These are phyloP conservation scores for Gnatocerus cornutus DNA, from an alignment of 2,888 invertebrate genomes.

Conservation along the genomic window DNA sequence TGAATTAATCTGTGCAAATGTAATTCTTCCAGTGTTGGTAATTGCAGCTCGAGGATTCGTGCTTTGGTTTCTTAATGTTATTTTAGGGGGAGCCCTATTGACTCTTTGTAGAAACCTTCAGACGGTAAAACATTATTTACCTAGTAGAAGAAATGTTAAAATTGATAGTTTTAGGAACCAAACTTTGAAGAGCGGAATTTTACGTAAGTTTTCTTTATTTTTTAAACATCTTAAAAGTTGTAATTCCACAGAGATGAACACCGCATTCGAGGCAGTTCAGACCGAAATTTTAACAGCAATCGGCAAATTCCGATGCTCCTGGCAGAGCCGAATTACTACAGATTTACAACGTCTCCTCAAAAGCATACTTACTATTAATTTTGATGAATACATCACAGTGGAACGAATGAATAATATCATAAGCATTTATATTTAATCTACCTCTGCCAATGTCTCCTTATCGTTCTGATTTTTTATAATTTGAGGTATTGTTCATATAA, in stretches of 20 bases:
- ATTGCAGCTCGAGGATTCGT: constrained; percentile 70
- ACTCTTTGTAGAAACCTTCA: background rate
- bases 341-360: background rate
- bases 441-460: too few species aligned
- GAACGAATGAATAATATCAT: too few species aligned
- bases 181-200: too few species aligned
- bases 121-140: constrained; percentile 3
- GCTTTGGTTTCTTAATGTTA: constrained; percentile 69
- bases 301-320: background rate
- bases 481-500: too few species aligned
- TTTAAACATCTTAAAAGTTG: too few species aligned
- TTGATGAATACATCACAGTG: too few species aligned
- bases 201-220: too few species aligned
- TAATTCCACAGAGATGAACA: too few species aligned
- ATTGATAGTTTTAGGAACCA: too few species aligned
- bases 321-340: background rate
- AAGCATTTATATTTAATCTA: too few species aligned
- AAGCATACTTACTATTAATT: too few species aligned
- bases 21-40: constrained; percentile 57
- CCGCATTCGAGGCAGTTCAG: background rate
- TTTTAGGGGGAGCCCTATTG: constrained; percentile 50
- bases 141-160: background rate
- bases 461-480: too few species aligned
- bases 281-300: background rate
- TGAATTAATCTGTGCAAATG: constrained; percentile 8